Base-by-base conservation (phyloP, 2,113 vertebrate genomes). In the Leptocoma aspasia region DNA sequence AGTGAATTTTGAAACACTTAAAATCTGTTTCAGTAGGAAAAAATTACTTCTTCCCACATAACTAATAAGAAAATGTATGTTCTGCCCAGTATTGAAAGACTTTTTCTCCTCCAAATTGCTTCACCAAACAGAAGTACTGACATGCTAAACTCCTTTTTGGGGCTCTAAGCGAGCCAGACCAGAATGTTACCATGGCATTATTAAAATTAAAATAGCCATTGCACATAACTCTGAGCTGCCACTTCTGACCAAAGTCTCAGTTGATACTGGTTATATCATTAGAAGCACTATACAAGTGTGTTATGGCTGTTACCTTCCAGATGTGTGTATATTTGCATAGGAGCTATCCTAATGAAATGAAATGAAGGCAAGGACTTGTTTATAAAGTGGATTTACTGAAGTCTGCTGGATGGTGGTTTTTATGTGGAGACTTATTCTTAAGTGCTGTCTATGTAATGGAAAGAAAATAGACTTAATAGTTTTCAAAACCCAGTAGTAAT, bases 51-150 rank as follows among this genome's bases (percentile, higher is more conserved):
- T 63, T 92, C 28, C 28, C 11, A 23, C 15, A 19, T 20, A 47
- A 49, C 31, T 56, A 85, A 19, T 39, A 33, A 21, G 22, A 33
- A 71, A 45, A 54, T 33, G 2, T 33, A 13, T 59, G 4, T 63
- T 71, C 11, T 79, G 39, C 11, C 31, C 17, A 39, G 15, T 39
- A 28, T 17, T 26, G 33, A 90, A 70, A 17, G 28, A 28, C 31
- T 6, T 59, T 80, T 68, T 68, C 19, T 23, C 6, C 10, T 61
- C 18, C 79, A 70, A 31, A 24, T 2, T 11, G 11, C 68, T 82
- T 86, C 4, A 53, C 14, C 3, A 47, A 41, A n/a, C 13, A 49
- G 18, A 66, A 73, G 10, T 1, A 1, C 0, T 4, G 11, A 21
- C 1, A 1, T 78, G 26, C 9, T 56, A 28, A 66, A 88, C 22